Base-by-base conservation (phyloP, 2,888 invertebrate genomes). In the Sarcophaga caerulescens region DNA sequence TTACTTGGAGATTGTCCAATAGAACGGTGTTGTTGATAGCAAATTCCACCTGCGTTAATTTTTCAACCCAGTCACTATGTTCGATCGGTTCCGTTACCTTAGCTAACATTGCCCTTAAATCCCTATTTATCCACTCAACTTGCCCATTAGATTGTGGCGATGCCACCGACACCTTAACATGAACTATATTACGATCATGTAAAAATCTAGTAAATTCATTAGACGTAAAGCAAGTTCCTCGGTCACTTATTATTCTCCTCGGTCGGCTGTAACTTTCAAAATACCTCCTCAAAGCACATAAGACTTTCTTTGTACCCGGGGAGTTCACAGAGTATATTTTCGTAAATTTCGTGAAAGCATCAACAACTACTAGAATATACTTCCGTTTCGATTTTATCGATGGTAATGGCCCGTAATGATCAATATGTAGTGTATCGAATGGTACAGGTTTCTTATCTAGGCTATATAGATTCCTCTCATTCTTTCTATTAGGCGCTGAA, bases 11-110 rank as follows among this genome's bases (percentile, higher is more conserved):
- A 25, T 25, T 25, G 25, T 4, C 25, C 25, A 25, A 25, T 25
- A 25, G 25, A 25, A 25, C 25, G 25, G 25, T 4, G n/a, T 82
- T 71, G 44, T 84, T 84, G 6, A 84, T 74, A 8, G 84, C 84
- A 47, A 71, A 84, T 23, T 25, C 25, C 25, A 25, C 25, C 0
- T 25, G 25, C 25, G 25, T 25, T 4, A 25, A 25, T 4, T 25
- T 25, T 4, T 25, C 25, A 25, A 25, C 25, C 25, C 25, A 4
- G 25, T 4, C 25, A 25, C 25, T 25, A 25, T 25, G 3, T 25
- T 25, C 4, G 23, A 23, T 25, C 25, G 25, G 25, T 25, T 25
- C 0, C 4, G 25, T 25, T 4, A 25, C 4, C 4, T 25, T 25
- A 0, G 25, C 25, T 0, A 25, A 25, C 25, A 25, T 84, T 47